Evolutionary conservation across 2,797 vertebrate genomes (phyloP), one percentile per base, ranked within the genome.

Genomic region (Paguma larvata): DNA sequence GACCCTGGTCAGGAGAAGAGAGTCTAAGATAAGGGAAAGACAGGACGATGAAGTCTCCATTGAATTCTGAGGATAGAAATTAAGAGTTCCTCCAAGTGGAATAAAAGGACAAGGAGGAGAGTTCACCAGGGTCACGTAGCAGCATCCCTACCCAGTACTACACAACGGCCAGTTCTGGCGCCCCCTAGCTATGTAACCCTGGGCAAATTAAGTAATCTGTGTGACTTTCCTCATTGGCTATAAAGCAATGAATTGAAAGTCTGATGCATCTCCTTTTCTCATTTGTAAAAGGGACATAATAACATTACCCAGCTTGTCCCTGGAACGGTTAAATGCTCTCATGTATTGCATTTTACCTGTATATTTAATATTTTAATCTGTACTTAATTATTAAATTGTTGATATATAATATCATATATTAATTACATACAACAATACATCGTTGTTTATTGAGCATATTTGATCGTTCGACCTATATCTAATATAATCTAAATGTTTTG

Each of bases 91-190:
- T 14, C 68, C n/a, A 80, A 56, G 21, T 7, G 41, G n/a, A 62
- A 86, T 41, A 51, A 68, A 65, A 72, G 53, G 51, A 21, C 3
- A 1, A 5, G 32, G 19, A 59, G 34, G 63, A 4, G 16, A 63
- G 7, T 25, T 16, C 44, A 38, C 2, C 34, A 6, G 34, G 32
- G 25, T 5, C 19, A 32, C 38, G 38, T 38, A 15, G 32, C 14
- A 7, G 1, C 30, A 41, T 30, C n/a, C 3, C 10, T 11, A 63
- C 62, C n/a, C 13, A 82, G 10, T 10, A 11, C 10, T 0, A 3
- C 27, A 70, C 21, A 44, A 11, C 1, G 38, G 21, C 56, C 10
- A 27, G 23, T 34, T 59, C 53, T 72, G n/a, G 38, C 1, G 0
- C 23, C 21, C 16, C 51, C 56, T n/a, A n/a, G 70, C 32, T 2